Percentiles rank a stretch among this genome's conserved stretches.
phyloP scores from a whole-genome alignment of 1,140 invertebrate species.

The Uloborus diversus region DNA sequence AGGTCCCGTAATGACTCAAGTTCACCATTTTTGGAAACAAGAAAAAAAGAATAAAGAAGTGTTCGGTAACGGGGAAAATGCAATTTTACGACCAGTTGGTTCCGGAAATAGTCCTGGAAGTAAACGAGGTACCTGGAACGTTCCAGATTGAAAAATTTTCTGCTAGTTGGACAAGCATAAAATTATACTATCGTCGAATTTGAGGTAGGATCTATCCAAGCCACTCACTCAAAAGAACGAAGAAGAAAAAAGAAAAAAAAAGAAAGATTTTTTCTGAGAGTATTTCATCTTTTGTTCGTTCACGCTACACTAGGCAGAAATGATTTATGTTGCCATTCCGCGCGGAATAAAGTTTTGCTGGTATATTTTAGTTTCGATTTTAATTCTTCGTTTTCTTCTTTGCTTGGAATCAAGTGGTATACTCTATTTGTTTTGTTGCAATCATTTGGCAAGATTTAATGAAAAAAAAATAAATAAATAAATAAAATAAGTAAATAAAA shows the following conservation, averaged over 20 bases:
- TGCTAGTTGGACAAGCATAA: slow-evolving; percentile 55
- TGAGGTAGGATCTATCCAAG: background rate
- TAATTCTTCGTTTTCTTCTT: no score
- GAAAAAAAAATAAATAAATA: no score
- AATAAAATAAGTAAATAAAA: no score
- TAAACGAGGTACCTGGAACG: slow-evolving; percentile 35
- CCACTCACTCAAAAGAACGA: background rate
- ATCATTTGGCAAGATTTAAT: no score
- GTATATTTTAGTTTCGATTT: no score
- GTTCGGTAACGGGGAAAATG: slow-evolving; percentile 50
- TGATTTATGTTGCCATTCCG: slow-evolving; percentile 55
- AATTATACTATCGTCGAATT: slow-evolving; percentile 47
- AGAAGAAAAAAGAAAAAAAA: background rate
- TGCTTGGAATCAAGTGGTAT: no score
- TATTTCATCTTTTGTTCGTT: slow-evolving; percentile 54
- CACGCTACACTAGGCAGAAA: slow-evolving; percentile 40
- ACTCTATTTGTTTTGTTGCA: no score
- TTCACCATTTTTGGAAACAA: slow-evolving; percentile 6
- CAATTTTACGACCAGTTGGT: slow-evolving; percentile 53
- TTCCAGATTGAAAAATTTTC: slow-evolving; percentile 53
- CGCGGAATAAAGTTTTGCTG: slow-evolving; percentile 54
- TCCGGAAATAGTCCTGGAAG: slow-evolving; percentile 42
- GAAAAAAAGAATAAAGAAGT: slow-evolving; percentile 15
- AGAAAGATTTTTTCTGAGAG: background rate
- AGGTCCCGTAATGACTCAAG: slow-evolving; percentile 46